A percentile compares a stretch with the other conserved stretches of the same genome.
These are phyloP conservation scores for Thinocorus orbignyianus DNA, from an alignment of 2,113 vertebrate genomes.

Conservation along the genomic window DNA sequence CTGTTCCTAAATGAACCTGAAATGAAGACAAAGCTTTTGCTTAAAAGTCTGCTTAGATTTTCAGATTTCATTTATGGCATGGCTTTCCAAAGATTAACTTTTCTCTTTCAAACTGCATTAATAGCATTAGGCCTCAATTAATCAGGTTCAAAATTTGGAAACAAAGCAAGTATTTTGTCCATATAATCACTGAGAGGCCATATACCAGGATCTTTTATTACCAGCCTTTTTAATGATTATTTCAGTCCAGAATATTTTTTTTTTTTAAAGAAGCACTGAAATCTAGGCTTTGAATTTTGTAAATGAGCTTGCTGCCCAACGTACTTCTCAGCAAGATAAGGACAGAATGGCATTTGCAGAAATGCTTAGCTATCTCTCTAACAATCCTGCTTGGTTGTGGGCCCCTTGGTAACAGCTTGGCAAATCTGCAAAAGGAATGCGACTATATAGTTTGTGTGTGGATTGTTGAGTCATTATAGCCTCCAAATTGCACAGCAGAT, in stretches of 20 bases:
- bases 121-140: constrained; percentile 69
- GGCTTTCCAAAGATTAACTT: constrained; percentile 61
- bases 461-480: constrained; percentile 83
- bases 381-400: constrained; percentile 77
- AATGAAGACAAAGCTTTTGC: constrained; percentile 21
- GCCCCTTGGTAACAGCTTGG: constrained; percentile 87
- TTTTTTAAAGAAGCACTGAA: constrained; percentile 52
- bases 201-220: constrained; percentile 57
- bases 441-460: constrained; percentile 82
- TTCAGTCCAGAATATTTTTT: constrained; percentile 48
- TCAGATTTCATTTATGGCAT: constrained; percentile 43
- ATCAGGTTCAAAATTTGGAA: constrained; percentile 70
- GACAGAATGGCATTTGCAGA: constrained; percentile 79
- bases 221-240: constrained; percentile 52
- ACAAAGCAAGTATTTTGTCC: constrained; percentile 66
- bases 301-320: constrained; percentile 71
- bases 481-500: constrained; percentile 87
- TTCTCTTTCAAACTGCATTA: constrained; percentile 64
- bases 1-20: constrained; percentile 8
- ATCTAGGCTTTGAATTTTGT: constrained; percentile 77
- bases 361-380: constrained; percentile 81
- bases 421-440: constrained; percentile 86
- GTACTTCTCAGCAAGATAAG: constrained; percentile 80
- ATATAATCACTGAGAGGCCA: constrained; percentile 62
- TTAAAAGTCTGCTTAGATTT: constrained; percentile 53